Percentiles rank a stretch among this genome's conserved stretches.
Evolutionary conservation across 2,888 invertebrate genomes (phyloP).

Genomic region (Drosophila subquinaria): DNA sequence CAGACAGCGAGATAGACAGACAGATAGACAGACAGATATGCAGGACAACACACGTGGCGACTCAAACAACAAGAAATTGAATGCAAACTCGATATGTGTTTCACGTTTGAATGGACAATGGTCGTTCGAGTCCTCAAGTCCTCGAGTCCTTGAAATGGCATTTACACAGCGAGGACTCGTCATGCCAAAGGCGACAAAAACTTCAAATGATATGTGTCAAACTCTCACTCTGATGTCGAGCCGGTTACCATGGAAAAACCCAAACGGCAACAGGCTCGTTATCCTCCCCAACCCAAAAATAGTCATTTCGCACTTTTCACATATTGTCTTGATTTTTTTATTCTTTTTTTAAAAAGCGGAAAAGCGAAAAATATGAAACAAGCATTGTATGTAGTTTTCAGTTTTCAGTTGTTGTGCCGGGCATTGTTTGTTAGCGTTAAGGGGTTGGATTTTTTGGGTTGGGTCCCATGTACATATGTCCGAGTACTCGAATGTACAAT

Average conservation of each 20-base stretch:
- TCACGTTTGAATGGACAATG: constrained; percentile 66
- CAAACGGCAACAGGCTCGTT: constrained; percentile 3
- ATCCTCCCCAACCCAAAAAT: constrained; percentile 8
- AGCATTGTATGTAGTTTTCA: constrained; percentile 18
- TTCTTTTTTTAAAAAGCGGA: constrained; percentile 5
- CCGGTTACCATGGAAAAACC: constrained; percentile 24
- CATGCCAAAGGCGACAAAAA: constrained; percentile 41
- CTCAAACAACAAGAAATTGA: constrained; percentile 39
- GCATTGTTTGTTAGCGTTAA: constrained; percentile 29
- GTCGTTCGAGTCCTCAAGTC: constrained; percentile 11
- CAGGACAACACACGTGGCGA: constrained; percentile 31
- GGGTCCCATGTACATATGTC: neutral
- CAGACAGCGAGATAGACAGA: neutral
- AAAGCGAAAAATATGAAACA: constrained; percentile 52
- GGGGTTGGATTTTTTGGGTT: constrained; percentile 15
- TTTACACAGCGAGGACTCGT: constrained; percentile 5
- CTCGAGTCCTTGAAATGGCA: constrained; percentile 13
- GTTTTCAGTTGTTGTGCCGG: constrained; percentile 11
- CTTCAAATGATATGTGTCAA: constrained; percentile 75
- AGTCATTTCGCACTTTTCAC: constrained; percentile 8
- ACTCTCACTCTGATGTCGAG: constrained; percentile 47
- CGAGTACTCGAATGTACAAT: constrained; percentile 2
- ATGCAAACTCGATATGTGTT: constrained; percentile 48
- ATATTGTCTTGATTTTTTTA: constrained; percentile 1
- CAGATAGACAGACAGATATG: neutral